These are phyloP conservation scores for Amphimedon queenslandica DNA, from an alignment of 37 sponge, comb jelly and placozoan species.

Conservation along the genomic window DNA sequence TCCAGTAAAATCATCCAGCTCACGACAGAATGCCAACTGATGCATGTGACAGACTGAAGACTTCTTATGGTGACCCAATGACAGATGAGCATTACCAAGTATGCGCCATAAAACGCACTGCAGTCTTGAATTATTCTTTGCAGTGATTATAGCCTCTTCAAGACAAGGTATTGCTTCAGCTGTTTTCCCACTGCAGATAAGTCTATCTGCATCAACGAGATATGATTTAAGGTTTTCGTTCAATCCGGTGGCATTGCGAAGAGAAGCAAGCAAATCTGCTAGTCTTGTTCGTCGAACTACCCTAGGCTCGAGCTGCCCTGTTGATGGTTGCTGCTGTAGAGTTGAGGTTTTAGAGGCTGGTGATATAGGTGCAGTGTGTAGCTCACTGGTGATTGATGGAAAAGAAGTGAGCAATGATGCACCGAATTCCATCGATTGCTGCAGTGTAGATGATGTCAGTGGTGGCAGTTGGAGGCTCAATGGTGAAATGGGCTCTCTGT, in stretches of 20 bases:
- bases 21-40: conserved; percentile 64
- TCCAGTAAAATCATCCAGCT: conserved; percentile 50
- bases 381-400: neutral
- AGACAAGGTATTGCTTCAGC: conserved; percentile 43
- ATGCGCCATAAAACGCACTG: conserved; percentile 47
- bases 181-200: conserved; percentile 12
- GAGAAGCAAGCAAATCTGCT: neutral
- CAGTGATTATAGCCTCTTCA: conserved; percentile 24
- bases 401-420: neutral
- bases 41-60: conserved; percentile 62
- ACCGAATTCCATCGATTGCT: no score
- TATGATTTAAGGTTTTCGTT: conserved; percentile 1
- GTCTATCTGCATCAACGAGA: conserved; percentile 25
- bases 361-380: no score
- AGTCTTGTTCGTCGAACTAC: neutral
- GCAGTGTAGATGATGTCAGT: no score
- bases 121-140: conserved; percentile 27
- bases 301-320: neutral
- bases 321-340: no score
- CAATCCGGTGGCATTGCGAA: neutral
- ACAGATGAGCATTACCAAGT: conserved; percentile 54
- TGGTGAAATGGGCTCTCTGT: no score
- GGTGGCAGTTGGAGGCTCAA: no score
- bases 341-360: no score
- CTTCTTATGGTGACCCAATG: conserved; percentile 42